Base-by-base conservation (phyloP, 92 coral and sea anemone genomes). In the Palythoa grandiflora region DNA sequence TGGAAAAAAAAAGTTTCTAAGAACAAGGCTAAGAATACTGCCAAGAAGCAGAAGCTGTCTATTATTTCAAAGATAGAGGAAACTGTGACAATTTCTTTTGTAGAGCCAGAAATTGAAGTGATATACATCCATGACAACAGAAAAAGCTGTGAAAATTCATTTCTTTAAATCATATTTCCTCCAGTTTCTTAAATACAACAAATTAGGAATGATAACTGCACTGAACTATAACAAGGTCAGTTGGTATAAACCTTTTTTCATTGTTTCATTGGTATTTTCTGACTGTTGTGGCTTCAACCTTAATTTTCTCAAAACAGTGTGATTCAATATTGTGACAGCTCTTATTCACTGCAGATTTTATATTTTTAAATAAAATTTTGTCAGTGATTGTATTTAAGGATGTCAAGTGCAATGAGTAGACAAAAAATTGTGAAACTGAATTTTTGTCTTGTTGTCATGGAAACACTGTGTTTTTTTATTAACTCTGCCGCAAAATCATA, bases 11-110 rank as follows among this genome's bases (percentile, higher is more conserved):
- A 7, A 70, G 87, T 17, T 40, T 61, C 38, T 75, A 88, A 78
- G 93, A 11, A 78, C 59, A 75, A 47, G 61, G 80, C 70, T 55
- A 78, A 78, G 54, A 78, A 78, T 39, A 78, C 71, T 57, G 84
- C 52, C 40, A 78, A 57, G 71, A 59, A 78, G 71, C 72, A 79
- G 13, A 79, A 79, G 59, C 12, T 13, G 50, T 78, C 83, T 55
- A 52, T 57, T 54, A 57, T 38, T 55, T 71, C 72, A 79, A 59
- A 59, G 16, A 5, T 60, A 3, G 36, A 17, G n/a, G 84, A 59
- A 79, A 79, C 84, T 79, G 72, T 79, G 52, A 59, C 84, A 38
- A 79, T 59, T 59, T 79, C 72, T 38, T 59, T 79, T 79, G 54
- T 9, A 10, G 83, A 78, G 36, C 83, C 83, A 0, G 53, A 78